These are phyloP conservation scores for Oreochromis tanganicae DNA, from an alignment of 2,113 vertebrate genomes.

Conservation along the genomic window DNA sequence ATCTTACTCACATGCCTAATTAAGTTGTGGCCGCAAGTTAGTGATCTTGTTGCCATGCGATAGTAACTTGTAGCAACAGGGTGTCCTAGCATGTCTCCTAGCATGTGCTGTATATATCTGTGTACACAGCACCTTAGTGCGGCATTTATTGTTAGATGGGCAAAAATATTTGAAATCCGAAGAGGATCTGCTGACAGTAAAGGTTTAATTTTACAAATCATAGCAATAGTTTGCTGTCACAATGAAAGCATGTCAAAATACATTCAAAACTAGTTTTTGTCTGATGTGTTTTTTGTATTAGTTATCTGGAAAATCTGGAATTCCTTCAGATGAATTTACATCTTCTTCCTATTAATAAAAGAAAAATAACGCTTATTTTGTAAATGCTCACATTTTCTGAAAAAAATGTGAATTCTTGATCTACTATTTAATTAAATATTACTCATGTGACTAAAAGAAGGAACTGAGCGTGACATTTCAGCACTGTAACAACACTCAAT, in stretches of 20 bases:
- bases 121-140: background rate
- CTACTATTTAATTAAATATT: background rate
- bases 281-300: background rate
- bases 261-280: background rate
- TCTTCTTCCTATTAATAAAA: background rate
- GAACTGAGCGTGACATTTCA: background rate
- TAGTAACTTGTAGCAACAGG: background rate
- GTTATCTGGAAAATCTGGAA: background rate
- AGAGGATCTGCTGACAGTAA: background rate
- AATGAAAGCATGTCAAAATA: background rate
- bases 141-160: background rate
- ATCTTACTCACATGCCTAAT: background rate
- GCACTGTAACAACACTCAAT: background rate
- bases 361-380: background rate
- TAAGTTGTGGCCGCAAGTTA: background rate
- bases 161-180: accelerated
- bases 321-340: background rate
- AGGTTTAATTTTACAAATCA: background rate
- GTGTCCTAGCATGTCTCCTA: background rate
- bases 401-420: background rate
- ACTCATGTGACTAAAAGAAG: background rate
- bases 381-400: background rate
- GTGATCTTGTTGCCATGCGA: background rate
- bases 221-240: background rate
- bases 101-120: background rate